Percentiles rank a stretch among this genome's conserved stretches.
Evolutionary conservation across 1,140 invertebrate species (phyloP).

Genomic region (Drosophila willistoni): DNA sequence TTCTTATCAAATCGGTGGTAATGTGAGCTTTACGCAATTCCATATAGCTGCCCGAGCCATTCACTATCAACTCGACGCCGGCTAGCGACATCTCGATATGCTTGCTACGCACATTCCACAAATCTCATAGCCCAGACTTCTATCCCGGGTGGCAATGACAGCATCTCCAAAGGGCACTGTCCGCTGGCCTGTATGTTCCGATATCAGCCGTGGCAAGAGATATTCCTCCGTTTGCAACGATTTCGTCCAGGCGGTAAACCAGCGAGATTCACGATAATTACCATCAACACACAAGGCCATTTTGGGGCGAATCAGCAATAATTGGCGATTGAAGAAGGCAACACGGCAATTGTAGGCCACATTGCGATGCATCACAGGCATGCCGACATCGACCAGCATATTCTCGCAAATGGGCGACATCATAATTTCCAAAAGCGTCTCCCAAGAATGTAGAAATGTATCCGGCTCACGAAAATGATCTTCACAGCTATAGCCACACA

Average conservation of each 20-base stretch:
- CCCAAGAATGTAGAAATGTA: conserved; percentile 97
- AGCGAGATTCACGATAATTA: conserved; percentile 97
- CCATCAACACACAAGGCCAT: conserved; percentile 96
- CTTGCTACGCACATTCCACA: conserved; percentile 93
- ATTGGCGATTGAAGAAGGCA: conserved; percentile 94
- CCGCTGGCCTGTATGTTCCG: conserved; percentile 91
- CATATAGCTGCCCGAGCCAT: conserved; percentile 94
- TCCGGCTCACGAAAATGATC: conserved; percentile 99
- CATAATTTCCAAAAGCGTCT: conserved; percentile 93
- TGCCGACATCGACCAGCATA: conserved; percentile 97
- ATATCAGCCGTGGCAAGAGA: conserved; percentile 93
- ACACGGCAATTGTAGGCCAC: conserved; percentile 98
- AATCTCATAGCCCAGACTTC: conserved; percentile 97
- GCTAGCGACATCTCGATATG: conserved; percentile 96
- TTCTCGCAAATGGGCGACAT: conserved; percentile 90
- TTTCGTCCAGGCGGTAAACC: conserved; percentile 98
- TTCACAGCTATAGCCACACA: conserved; percentile 96
- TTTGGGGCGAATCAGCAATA: conserved; percentile 97
- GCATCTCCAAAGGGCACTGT: conserved; percentile 97
- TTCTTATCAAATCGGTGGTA: conserved; percentile 94
- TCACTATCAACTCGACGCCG: conserved; percentile 98
- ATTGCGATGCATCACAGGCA: conserved; percentile 98
- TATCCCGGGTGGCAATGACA: conserved; percentile 95
- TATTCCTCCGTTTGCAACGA: conserved; percentile 91
- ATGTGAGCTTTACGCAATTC: conserved; percentile 96